phyloP scores from a whole-genome alignment of 2,797 vertebrate species.

The Myotis pilosus region DNA sequence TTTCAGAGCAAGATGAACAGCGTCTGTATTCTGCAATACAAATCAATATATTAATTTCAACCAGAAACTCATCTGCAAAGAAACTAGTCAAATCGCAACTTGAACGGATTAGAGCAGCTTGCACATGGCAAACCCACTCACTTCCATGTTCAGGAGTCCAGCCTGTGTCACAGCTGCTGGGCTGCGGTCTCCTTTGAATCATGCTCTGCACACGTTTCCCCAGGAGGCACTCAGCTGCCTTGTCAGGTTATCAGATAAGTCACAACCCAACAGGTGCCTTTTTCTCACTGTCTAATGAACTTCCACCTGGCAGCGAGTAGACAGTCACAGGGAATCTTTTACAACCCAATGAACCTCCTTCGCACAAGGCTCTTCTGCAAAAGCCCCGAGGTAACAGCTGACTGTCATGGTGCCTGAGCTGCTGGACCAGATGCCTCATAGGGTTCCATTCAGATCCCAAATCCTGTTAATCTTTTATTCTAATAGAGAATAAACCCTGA shows the following conservation, averaged over 20 bases:
- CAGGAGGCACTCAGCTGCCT: not conserved
- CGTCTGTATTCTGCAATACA: slow-evolving; percentile 81
- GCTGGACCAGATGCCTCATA: not conserved
- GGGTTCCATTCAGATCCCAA: not conserved
- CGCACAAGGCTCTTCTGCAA: not conserved
- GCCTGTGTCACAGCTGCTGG: not conserved
- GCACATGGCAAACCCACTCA: not conserved
- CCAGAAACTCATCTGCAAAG: not conserved
- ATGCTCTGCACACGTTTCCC: not conserved
- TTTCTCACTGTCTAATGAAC: not conserved
- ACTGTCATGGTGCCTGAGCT: not conserved
- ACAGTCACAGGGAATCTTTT: not conserved
- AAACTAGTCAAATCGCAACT: not conserved
- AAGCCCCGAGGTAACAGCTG: not conserved
- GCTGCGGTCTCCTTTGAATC: not conserved
- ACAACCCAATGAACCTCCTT: not conserved
- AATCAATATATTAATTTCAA: not conserved
- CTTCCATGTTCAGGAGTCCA: not conserved
- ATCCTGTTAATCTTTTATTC: not conserved
- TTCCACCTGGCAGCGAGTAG: not conserved
- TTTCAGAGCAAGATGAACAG: slow-evolving; percentile 85
- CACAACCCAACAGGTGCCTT: not conserved
- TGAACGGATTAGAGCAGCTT: not conserved
- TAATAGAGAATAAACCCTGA: not conserved
- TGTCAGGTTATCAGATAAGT: not conserved